phyloP scores from a whole-genome alignment of 2,797 vertebrate genomes.

The Tinamus major region DNA sequence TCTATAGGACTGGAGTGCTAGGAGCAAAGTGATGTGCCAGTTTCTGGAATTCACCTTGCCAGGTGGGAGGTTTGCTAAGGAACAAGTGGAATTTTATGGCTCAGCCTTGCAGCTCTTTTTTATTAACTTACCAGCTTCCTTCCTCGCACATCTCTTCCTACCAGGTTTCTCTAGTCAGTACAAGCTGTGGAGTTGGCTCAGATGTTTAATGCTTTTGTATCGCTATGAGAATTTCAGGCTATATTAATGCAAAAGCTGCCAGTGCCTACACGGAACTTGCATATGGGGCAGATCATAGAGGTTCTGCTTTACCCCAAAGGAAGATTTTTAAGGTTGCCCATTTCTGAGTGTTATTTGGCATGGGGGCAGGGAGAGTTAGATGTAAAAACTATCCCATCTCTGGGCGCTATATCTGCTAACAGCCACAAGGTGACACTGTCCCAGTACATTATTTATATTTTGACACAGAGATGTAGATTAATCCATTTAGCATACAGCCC shows the following conservation, averaged over 20 bases:
- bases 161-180: neutral
- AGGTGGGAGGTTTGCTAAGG: neutral
- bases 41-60: conserved; percentile 5
- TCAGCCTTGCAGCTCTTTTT: neutral
- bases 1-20: neutral
- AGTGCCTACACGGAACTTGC: neutral
- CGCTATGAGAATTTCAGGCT: neutral
- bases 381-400: neutral
- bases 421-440: conserved; percentile 67
- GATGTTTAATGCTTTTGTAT: neutral
- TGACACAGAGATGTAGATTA: neutral
- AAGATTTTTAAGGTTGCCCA: neutral
- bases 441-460: conserved; percentile 68
- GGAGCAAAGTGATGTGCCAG: neutral
- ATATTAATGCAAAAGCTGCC: neutral
- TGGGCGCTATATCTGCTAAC: conserved; percentile 49
- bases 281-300: fast-evolving
- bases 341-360: neutral
- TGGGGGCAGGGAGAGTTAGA: neutral
- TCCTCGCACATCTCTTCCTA: neutral
- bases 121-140: neutral
- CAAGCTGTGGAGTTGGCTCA: neutral
- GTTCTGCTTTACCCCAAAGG: neutral
- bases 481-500: neutral
- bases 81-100: neutral